These are phyloP conservation scores for Oryzias melastigma DNA, from an alignment of 2,113 vertebrate species.

Conservation along the genomic window DNA sequence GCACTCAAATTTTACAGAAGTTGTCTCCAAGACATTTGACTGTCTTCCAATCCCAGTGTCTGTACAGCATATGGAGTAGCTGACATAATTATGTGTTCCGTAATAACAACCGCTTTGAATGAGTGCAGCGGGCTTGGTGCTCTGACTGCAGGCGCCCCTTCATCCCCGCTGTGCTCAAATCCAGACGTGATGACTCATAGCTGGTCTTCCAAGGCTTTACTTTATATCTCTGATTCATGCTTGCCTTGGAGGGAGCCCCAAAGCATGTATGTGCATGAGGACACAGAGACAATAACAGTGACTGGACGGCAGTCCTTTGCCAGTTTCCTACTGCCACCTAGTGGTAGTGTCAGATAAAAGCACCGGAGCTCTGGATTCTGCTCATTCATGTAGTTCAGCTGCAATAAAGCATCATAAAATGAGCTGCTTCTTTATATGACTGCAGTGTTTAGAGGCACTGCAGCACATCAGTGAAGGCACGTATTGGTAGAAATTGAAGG, in stretches of 20 bases:
- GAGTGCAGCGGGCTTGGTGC: slow-evolving; percentile 30
- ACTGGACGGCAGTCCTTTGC: background rate
- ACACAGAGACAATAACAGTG: slow-evolving; percentile 23
- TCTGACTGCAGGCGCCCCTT: slow-evolving; percentile 54
- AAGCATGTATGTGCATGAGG: slow-evolving; percentile 8
- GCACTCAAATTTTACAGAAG: slow-evolving; percentile 7
- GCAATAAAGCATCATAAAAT: slow-evolving; percentile 17
- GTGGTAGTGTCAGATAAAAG: slow-evolving; percentile 36
- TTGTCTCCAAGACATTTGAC: slow-evolving; percentile 19
- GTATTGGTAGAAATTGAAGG: background rate
- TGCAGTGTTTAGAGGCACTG: background rate
- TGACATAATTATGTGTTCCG: slow-evolving; percentile 58
- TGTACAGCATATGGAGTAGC: slow-evolving; percentile 42
- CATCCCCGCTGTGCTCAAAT: slow-evolving; percentile 41
- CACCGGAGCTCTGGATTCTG: background rate
- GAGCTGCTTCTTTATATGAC: slow-evolving; percentile 4
- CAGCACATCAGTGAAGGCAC: background rate
- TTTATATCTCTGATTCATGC: slow-evolving; percentile 51
- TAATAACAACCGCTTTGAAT: slow-evolving; percentile 53
- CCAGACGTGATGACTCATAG: slow-evolving; percentile 61
- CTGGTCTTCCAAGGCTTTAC: slow-evolving; percentile 42
- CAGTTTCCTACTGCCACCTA: slow-evolving; percentile 68
- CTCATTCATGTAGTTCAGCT: slow-evolving; percentile 1
- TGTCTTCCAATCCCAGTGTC: slow-evolving; percentile 49
- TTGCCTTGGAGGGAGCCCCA: slow-evolving; percentile 32